Percentiles rank a stretch among this genome's conserved stretches.
These are phyloP conservation scores for Urosaurus nigricauda DNA, from an alignment of 2,797 vertebrate species.

Conservation along the genomic window DNA sequence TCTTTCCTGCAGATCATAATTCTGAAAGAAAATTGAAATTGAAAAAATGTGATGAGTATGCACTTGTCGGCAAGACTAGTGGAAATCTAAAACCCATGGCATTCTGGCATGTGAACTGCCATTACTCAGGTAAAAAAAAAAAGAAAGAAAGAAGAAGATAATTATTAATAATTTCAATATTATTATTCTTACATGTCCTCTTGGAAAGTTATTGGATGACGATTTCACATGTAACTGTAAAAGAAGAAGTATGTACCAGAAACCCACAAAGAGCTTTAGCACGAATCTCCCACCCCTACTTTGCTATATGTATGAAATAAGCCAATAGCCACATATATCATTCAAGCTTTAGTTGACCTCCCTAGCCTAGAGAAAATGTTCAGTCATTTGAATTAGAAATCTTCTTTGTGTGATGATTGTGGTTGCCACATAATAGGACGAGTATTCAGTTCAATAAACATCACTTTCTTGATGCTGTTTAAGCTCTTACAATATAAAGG, in stretches of 20 bases:
- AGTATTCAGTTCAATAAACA: background rate
- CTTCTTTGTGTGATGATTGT: background rate
- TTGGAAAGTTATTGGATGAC: background rate
- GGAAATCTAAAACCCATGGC: background rate
- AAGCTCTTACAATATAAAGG: no score
- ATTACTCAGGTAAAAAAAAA: background rate
- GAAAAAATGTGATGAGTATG: background rate
- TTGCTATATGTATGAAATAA: background rate
- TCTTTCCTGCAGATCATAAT: background rate
- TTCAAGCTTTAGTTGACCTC: background rate
- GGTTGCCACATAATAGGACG: background rate
- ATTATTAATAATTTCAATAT: background rate
- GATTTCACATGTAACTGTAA: no score
- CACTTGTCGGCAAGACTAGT: background rate
- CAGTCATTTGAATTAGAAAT: background rate
- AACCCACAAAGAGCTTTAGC: no score
- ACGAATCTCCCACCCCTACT: background rate
- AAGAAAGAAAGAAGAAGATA: no score
- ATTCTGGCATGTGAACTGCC: background rate
- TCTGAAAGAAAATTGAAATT: background rate
- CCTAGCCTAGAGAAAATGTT: background rate
- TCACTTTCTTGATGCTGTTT: background rate
- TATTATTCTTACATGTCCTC: background rate
- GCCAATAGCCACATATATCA: no score
- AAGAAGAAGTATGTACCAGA: no score